phyloP scores from a whole-genome alignment of 2,888 invertebrate genomes.

The Orchesellides sinensis region DNA sequence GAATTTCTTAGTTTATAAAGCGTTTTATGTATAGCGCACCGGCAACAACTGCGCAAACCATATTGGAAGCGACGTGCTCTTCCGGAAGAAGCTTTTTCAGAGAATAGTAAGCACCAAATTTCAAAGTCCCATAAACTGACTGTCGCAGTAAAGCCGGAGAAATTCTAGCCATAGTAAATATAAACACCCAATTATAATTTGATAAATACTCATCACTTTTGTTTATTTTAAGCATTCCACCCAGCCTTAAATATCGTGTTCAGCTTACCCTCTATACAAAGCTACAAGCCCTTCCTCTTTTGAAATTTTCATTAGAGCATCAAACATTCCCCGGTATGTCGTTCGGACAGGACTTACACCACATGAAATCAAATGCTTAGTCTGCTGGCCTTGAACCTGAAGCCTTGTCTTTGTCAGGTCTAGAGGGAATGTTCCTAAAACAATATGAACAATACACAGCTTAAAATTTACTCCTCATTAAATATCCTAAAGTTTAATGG shows the following conservation, averaged over 20 bases:
- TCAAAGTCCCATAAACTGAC: constrained; percentile 96
- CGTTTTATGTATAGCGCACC: too few relatives aligned
- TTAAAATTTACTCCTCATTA: too few relatives aligned
- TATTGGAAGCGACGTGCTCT: constrained; percentile 76
- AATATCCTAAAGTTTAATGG: not conserved
- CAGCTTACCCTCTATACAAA: constrained; percentile 89
- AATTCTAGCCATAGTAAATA: constrained; percentile 84
- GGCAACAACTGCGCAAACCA: constrained; percentile 78
- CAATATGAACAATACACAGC: not conserved
- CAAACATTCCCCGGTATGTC: constrained; percentile 93
- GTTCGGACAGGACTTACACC: constrained; percentile 79
- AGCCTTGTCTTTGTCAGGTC: constrained; percentile 96
- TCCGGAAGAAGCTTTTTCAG: constrained; percentile 84
- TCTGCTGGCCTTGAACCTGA: constrained; percentile 94
- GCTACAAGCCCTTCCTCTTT: constrained; percentile 91
- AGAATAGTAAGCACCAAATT: constrained; percentile 96
- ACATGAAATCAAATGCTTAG: constrained; percentile 77
- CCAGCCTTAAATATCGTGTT: not conserved
- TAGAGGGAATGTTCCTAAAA: constrained; percentile 94
- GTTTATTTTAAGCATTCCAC: not conserved
- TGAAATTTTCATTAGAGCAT: constrained; percentile 91
- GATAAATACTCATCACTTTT: not conserved
- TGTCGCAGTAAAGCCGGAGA: constrained; percentile 95
- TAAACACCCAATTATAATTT: not conserved
- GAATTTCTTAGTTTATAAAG: too few relatives aligned